Conservation (phyloP, 2,888 invertebrate species). For the Proisotoma minuta region DNA sequence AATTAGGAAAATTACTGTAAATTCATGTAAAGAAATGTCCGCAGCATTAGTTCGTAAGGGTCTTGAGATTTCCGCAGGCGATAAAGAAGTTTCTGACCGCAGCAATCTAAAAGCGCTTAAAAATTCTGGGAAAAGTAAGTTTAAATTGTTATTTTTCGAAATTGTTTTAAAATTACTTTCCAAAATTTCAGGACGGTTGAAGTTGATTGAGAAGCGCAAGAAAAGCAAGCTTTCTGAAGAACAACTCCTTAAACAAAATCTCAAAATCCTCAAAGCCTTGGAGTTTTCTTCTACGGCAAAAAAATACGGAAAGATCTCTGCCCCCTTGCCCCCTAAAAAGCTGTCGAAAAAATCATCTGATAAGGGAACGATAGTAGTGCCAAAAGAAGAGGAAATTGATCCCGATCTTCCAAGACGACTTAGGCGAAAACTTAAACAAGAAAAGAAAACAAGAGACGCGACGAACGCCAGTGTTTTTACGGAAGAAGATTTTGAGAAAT, state of each 20-base stretch:
- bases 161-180: too few species aligned
- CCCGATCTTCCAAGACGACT: not conserved
- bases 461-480: constrained; percentile 62
- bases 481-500: constrained; percentile 64
- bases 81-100: constrained; percentile 17
- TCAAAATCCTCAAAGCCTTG: constrained; percentile 35
- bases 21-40: too few species aligned
- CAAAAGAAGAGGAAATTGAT: not conserved
- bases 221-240: constrained; percentile 21
- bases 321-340: constrained; percentile 19
- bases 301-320: not conserved
- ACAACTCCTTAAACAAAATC: constrained; percentile 33
- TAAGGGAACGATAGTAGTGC: too few species aligned
- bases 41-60: constrained; percentile 45
- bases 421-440: constrained; percentile 16
- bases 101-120: constrained; percentile 18
- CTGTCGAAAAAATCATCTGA: not conserved
- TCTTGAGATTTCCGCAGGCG: constrained; percentile 33
- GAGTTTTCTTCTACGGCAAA: constrained; percentile 13
- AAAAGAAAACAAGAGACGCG: constrained; percentile 52
- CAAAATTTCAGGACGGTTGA: constrained; percentile 23
- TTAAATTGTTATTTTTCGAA: constrained; percentile 5
- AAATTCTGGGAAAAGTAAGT: constrained; percentile 26
- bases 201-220: constrained; percentile 22
- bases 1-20: too few species aligned